A percentile compares a stretch with the other conserved stretches of the same genome.
Conservation (phyloP, 1,140 invertebrate genomes). For the Nasonia vitripennis region DNA sequence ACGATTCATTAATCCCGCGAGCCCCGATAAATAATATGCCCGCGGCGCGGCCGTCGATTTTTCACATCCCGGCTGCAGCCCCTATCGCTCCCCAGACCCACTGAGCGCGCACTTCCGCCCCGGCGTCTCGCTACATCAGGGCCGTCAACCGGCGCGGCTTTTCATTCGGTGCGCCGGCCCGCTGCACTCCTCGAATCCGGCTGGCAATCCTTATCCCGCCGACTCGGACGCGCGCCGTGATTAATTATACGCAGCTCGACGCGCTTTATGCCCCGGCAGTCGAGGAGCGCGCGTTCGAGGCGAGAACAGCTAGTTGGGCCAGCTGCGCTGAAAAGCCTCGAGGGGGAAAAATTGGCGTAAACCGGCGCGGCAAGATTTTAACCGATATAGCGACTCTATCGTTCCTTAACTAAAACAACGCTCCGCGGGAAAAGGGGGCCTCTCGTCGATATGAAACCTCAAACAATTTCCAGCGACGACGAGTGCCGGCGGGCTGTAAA, state of each 20-base stretch:
- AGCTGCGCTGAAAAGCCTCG: too few relatives aligned
- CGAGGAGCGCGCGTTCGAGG: too few relatives aligned
- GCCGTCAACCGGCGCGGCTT: neutral
- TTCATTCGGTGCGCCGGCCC: neutral
- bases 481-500: neutral
- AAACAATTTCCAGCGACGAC: neutral
- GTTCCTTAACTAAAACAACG: neutral
- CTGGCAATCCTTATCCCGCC: neutral
- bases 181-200: neutral
- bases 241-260: neutral
- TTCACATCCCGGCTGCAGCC: neutral
- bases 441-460: neutral
- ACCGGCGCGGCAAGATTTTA: too few relatives aligned
- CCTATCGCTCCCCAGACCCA: too few relatives aligned
- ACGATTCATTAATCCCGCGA: neutral
- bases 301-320: too few relatives aligned
- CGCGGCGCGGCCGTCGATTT: neutral
- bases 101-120: too few relatives aligned
- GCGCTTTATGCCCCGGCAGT: too few relatives aligned
- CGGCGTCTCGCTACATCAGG: neutral
- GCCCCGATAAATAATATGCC: neutral
- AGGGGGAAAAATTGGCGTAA: too few relatives aligned
- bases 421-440: too few relatives aligned
- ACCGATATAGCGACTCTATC: too few relatives aligned
- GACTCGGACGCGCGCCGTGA: neutral